Evolutionary conservation across 2,888 invertebrate species (phyloP).

Genomic region (Chrysolina americana): DNA sequence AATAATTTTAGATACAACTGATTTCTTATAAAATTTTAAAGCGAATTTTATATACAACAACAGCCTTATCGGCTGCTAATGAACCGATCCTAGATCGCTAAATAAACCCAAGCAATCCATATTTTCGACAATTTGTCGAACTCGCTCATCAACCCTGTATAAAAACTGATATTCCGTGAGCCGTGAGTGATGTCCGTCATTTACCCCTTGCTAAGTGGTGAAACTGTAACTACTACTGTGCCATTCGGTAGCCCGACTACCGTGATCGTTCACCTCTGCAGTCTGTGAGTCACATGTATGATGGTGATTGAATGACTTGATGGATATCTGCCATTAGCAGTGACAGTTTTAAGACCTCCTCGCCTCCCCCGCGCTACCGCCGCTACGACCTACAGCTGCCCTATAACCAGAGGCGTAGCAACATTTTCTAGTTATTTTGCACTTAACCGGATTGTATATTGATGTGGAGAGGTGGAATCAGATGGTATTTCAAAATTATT

Average conservation of each 20-base stretch:
- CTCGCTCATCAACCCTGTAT: background rate
- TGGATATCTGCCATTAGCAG: constrained; percentile 71
- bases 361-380: constrained; percentile 41
- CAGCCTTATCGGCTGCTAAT: too few relatives aligned
- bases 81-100: too few relatives aligned
- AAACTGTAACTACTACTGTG: constrained; percentile 40
- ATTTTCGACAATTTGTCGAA: constrained; percentile 40
- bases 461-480: too few relatives aligned
- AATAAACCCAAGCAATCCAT: too few relatives aligned
- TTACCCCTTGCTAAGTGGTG: constrained; percentile 58
- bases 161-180: constrained; percentile 13
- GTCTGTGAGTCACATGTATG: constrained; percentile 54
- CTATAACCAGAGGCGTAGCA: constrained; percentile 37
- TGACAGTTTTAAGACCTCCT: constrained; percentile 69
- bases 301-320: constrained; percentile 70
- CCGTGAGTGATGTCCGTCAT: constrained; percentile 56
- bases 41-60: too few relatives aligned
- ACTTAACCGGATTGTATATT: too few relatives aligned
- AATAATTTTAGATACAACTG: too few relatives aligned
- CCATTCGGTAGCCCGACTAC: constrained; percentile 32
- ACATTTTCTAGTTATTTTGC: too few relatives aligned
- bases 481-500: too few relatives aligned
- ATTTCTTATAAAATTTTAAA: too few relatives aligned
- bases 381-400: constrained; percentile 41
- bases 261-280: constrained; percentile 43